Evolutionary conservation across 2,113 vertebrate genomes (phyloP), one percentile per base, ranked within the genome.

Genomic region (Clarias macrocephalus): DNA sequence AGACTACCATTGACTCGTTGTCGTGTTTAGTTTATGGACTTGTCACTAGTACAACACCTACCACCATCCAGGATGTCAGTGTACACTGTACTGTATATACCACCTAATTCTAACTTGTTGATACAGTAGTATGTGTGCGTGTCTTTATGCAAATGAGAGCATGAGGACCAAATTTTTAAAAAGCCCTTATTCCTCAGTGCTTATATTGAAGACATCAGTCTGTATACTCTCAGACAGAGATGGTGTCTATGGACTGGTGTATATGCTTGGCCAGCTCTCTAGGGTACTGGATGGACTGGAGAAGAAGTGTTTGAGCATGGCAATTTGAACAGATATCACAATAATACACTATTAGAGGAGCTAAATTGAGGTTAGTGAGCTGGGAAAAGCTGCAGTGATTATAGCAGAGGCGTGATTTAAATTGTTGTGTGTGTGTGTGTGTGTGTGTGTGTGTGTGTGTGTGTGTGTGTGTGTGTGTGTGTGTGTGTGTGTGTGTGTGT

Each of bases 161-260:
- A 25, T 83, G 75, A 89, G 81, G 54, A 54, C 28, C 7, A 25
- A 60, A 82, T 85, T n/a, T n/a, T n/a, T n/a, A 82, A 84, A 87
- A 73, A 85, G 66, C 10, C 5, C 54, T 57, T 19, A 48, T 89
- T 56, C 52, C 65, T 54, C 37, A 48, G 59, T 68, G 65, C 66
- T 83, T 91, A 85, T 85, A 85, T 85, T 91, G 62, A 90, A 86
- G 59, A 25, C 70, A 91, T 86, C 68, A 76, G 77, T 84, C 60
- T 83, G 52, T 84, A 75, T 30, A 18, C 73, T 72, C 33, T 42
- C 62, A 75, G 62, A 56, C 4, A 52, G 19, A 66, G 62, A 79
- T 21, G 10, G 13, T 60, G 23, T 83, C 65, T 59, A 57, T n/a
- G 59, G 13, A 65, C 25, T 66, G 25, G 6, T 9, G 21, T 54